Evolutionary conservation across 2,888 invertebrate genomes (phyloP).

Genomic region (Phengaris alcon): DNA sequence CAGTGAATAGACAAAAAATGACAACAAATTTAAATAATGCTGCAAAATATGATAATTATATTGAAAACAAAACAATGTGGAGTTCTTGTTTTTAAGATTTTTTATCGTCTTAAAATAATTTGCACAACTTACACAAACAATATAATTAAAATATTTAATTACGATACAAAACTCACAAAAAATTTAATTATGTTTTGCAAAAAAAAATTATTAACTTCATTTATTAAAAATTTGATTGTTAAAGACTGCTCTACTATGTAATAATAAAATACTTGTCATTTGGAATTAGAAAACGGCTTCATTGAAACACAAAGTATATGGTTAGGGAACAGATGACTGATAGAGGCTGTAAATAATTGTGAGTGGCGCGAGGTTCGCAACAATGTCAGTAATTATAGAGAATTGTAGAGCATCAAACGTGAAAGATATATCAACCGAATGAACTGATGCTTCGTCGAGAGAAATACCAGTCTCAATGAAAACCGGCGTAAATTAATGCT

Average conservation of each 20-base stretch:
- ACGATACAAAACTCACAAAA: background rate
- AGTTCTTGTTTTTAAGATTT: too few species aligned
- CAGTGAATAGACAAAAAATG: background rate
- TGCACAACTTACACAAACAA: too few species aligned
- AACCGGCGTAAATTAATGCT: too few species aligned
- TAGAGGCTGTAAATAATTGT: constrained; percentile 33
- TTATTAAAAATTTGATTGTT: background rate
- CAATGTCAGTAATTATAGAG: constrained; percentile 39
- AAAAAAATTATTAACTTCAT: background rate
- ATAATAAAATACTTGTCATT: background rate
- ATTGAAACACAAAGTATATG: constrained; percentile 33
- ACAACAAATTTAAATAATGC: background rate
- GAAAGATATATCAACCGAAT: constrained; percentile 34
- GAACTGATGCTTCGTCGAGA: background rate
- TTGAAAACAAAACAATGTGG: too few species aligned
- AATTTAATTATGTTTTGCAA: background rate
- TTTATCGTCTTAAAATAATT: too few species aligned
- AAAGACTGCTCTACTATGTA: background rate
- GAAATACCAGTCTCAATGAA: too few species aligned
- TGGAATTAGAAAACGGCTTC: background rate
- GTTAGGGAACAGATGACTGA: constrained; percentile 32
- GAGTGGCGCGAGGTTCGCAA: constrained; percentile 34
- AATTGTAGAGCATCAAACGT: constrained; percentile 36
- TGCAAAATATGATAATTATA: too few species aligned
- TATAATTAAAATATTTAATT: too few species aligned